Evolutionary conservation across 2,888 invertebrate species (phyloP).

Genomic region (Drosophila glabriapex): DNA sequence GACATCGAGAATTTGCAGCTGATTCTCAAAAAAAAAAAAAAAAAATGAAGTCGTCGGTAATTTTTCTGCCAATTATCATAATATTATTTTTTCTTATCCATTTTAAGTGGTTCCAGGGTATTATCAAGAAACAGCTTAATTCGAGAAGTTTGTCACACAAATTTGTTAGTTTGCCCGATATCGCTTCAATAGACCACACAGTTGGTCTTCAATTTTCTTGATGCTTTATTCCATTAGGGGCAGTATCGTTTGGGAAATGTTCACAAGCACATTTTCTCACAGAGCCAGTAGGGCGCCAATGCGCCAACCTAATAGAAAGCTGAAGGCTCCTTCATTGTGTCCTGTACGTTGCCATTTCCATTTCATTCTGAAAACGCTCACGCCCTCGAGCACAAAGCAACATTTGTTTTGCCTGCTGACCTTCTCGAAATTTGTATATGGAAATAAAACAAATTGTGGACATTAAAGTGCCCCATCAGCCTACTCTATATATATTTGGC

Average conservation of each 20-base stretch:
- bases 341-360: slow-evolving; percentile 59
- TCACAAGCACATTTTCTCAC: slow-evolving; percentile 57
- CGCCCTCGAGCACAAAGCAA: slow-evolving; percentile 53
- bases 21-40: neutral
- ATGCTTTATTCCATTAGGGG: slow-evolving; percentile 56
- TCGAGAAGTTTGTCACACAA: slow-evolving; percentile 38
- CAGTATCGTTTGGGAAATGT: slow-evolving; percentile 40
- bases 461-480: slow-evolving; percentile 49
- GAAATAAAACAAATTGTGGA: slow-evolving; percentile 73
- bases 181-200: slow-evolving; percentile 7
- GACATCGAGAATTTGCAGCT: neutral
- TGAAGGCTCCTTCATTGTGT: slow-evolving; percentile 50
- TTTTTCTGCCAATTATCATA: neutral
- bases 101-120: neutral
- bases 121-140: slow-evolving; percentile 31
- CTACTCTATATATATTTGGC: neutral
- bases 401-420: slow-evolving; percentile 70
- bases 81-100: neutral
- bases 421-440: slow-evolving; percentile 38
- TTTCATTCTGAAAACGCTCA: slow-evolving; percentile 62
- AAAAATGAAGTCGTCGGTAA: too few relatives aligned
- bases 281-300: slow-evolving; percentile 20
- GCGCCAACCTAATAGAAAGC: slow-evolving; percentile 22
- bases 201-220: neutral
- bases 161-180: slow-evolving; percentile 1